Conservation (phyloP, 1,140 invertebrate genomes). For the Drosophila albomicans region DNA sequence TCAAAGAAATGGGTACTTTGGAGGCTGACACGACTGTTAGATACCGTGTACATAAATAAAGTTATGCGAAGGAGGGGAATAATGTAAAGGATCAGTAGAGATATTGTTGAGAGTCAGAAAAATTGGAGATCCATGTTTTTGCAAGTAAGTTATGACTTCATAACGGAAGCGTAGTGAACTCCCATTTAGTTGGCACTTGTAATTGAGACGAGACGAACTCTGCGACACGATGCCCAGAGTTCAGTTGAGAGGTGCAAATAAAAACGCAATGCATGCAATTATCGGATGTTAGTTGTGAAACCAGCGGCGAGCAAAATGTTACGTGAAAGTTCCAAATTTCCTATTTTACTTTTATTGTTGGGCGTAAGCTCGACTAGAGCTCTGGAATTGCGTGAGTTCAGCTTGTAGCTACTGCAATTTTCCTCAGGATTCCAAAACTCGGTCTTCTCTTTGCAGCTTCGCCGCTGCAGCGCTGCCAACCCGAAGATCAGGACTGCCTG, state of each 20-base stretch:
- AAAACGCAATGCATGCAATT: slow-evolving; percentile 32
- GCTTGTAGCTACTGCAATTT: neutral
- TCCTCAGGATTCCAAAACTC: neutral
- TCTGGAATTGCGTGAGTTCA: neutral
- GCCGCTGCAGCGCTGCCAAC: slow-evolving; percentile 43
- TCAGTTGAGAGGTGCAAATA: slow-evolving; percentile 2
- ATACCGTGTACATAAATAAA: slow-evolving; percentile 5
- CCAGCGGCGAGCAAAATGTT: neutral
- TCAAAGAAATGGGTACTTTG: neutral
- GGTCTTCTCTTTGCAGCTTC: slow-evolving; percentile 34
- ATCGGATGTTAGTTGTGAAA: slow-evolving; percentile 17
- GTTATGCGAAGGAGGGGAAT: neutral
- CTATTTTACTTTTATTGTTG: neutral
- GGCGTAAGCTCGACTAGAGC: neutral
- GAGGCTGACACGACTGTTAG: neutral
- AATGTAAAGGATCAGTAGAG: no score
- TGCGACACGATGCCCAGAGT: neutral
- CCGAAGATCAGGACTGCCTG: slow-evolving; percentile 54
- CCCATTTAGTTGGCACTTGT: neutral
- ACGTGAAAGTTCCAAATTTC: slow-evolving; percentile 6
- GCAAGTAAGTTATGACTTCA: neutral
- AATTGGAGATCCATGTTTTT: neutral
- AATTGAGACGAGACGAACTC: slow-evolving; percentile 8
- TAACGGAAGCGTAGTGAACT: neutral
- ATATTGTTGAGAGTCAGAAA: no score